Percentiles rank a stretch among this genome's conserved stretches.
Conservation (phyloP, 2,113 vertebrate genomes). For the Blennius ocellaris region DNA sequence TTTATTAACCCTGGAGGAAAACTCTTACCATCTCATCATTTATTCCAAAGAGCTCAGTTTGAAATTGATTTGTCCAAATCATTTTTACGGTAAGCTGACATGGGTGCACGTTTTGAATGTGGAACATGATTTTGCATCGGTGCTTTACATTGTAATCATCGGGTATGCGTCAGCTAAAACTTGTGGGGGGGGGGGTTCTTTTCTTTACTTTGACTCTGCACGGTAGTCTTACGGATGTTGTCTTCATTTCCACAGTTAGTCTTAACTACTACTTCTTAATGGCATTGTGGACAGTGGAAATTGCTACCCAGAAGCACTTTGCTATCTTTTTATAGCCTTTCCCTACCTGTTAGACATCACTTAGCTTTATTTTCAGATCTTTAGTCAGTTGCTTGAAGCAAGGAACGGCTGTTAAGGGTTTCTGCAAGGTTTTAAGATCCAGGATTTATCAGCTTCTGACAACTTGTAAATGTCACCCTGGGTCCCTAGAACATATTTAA, state of each 20-base stretch:
- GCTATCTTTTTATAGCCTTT: background rate
- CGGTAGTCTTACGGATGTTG: background rate
- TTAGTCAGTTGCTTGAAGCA: constrained; percentile 1
- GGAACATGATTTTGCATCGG: no score
- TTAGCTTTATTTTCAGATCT: constrained; percentile 18
- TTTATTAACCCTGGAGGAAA: no score
- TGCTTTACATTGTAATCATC: no score
- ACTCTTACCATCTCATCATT: no score
- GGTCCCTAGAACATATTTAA: background rate
- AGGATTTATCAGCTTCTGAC: background rate
- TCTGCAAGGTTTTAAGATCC: background rate
- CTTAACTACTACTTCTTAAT: constrained; percentile 1
- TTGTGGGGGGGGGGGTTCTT: background rate
- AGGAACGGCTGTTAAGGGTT: background rate
- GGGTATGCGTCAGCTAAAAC: background rate
- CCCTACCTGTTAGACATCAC: constrained; percentile 2
- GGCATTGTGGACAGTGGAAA: constrained; percentile 13
- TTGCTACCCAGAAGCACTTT: constrained; percentile 1
- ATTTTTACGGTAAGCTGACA: background rate
- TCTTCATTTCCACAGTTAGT: constrained; percentile 6
- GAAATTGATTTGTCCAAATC: background rate
- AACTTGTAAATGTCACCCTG: background rate
- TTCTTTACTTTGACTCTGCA: no score
- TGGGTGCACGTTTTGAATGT: no score
- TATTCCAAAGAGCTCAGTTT: background rate